Percentiles rank a stretch among this genome's conserved stretches.
These are phyloP conservation scores for Apamea monoglypha DNA, from an alignment of 2,888 invertebrate genomes.

Conservation along the genomic window DNA sequence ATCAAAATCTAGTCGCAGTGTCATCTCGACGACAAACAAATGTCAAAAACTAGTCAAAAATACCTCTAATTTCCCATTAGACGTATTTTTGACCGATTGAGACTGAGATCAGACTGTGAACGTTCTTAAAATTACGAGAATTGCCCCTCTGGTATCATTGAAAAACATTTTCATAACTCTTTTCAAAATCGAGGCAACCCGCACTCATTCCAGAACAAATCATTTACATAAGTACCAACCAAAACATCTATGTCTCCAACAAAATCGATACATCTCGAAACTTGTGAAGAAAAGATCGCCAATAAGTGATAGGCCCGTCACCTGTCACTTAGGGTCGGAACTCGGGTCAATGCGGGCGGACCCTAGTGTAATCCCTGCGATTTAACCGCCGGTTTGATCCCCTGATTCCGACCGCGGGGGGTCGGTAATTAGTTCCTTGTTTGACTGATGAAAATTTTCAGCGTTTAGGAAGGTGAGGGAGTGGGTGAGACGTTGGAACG, in stretches of 20 bases:
- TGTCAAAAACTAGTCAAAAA: too few relatives aligned
- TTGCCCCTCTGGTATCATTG: neutral
- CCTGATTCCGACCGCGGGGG: slow-evolving; percentile 41
- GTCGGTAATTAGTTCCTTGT: slow-evolving; percentile 64
- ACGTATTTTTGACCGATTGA: too few relatives aligned
- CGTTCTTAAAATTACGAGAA: too few relatives aligned
- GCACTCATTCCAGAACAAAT: neutral
- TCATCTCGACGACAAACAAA: too few relatives aligned
- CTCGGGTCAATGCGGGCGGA: slow-evolving; percentile 61
- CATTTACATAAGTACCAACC: slow-evolving; percentile 3
- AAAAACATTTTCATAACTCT: neutral
- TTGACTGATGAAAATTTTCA: slow-evolving; percentile 60
- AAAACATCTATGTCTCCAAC: slow-evolving; percentile 13
- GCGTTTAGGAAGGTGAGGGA: slow-evolving; percentile 33
- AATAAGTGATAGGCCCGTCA: slow-evolving; percentile 64
- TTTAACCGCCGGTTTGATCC: slow-evolving; percentile 57
- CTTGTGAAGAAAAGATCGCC: slow-evolving; percentile 65
- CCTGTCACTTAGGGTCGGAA: slow-evolving; percentile 65
- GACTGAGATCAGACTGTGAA: too few relatives aligned
- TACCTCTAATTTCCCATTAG: too few relatives aligned
- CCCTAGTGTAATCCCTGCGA: slow-evolving; percentile 55
- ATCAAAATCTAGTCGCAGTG: too few relatives aligned
- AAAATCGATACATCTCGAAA: slow-evolving; percentile 65
- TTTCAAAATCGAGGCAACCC: neutral
- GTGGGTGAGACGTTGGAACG: neutral